Conservation (phyloP, 2,113 vertebrate genomes). For the Drymodes brunneopygia region DNA sequence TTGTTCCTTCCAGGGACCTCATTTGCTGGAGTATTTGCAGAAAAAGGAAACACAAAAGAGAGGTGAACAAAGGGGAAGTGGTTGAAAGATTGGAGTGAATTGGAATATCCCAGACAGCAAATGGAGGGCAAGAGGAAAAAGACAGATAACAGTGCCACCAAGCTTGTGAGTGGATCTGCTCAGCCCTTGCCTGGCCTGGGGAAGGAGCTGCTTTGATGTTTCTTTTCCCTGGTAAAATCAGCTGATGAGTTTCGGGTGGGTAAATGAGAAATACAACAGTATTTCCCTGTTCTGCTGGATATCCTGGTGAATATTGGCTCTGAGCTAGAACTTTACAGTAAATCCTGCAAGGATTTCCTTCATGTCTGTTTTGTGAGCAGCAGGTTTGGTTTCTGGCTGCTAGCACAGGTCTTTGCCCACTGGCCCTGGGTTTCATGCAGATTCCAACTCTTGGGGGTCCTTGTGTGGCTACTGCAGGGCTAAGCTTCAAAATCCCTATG, state of each 20-base stretch:
- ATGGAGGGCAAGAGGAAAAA: slow-evolving; percentile 8
- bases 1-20: slow-evolving; percentile 16
- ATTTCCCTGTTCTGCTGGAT: neutral
- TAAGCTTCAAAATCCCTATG: neutral
- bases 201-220: neutral
- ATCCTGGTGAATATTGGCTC: neutral
- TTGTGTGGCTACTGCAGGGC: neutral
- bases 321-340: neutral
- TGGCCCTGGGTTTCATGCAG: rapidly evolving
- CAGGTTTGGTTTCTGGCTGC: neutral
- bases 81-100: slow-evolving; percentile 5
- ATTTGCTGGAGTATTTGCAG: slow-evolving; percentile 27
- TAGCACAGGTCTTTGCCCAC: neutral
- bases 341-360: neutral
- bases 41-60: slow-evolving; percentile 14
- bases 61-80: slow-evolving; percentile 59
- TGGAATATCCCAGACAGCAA: neutral
- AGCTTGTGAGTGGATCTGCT: neutral
- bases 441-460: neutral
- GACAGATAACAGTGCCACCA: slow-evolving; percentile 11
- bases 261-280: neutral
- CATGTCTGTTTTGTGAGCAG: neutral
- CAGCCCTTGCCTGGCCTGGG: neutral
- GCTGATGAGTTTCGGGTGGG: neutral
- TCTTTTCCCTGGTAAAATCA: neutral